Percentiles rank a stretch among this genome's conserved stretches.
phyloP scores from a whole-genome alignment of 1,140 invertebrate species.

The Bombus cullumanus region DNA sequence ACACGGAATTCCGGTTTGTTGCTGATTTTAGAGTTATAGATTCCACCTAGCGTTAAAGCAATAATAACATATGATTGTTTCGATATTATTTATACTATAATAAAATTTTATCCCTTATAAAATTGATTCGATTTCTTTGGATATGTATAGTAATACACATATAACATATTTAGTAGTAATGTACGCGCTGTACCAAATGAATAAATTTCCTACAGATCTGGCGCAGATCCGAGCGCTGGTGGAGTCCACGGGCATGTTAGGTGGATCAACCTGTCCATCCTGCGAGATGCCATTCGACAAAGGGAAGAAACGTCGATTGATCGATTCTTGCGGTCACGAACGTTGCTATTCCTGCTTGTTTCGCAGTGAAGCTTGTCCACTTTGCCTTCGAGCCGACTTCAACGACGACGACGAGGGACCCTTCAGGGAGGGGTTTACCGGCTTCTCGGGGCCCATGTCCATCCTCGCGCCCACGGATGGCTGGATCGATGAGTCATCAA shows the following conservation, averaged over 20 bases:
- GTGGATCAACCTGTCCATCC: slow-evolving; percentile 88
- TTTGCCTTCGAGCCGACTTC: slow-evolving; percentile 84
- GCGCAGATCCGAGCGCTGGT: slow-evolving; percentile 87
- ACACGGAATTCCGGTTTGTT: too few species aligned
- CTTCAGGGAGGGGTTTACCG: slow-evolving; percentile 54
- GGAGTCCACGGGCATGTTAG: slow-evolving; percentile 86
- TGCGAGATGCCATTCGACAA: slow-evolving; percentile 97
- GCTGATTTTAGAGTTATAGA: too few species aligned
- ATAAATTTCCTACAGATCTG: slow-evolving; percentile 85
- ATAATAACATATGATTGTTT: too few species aligned
- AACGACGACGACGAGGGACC: slow-evolving; percentile 64
- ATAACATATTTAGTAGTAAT: too few species aligned
- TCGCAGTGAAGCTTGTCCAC: slow-evolving; percentile 94
- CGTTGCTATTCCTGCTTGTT: slow-evolving; percentile 97
- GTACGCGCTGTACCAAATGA: background rate
- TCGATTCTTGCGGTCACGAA: slow-evolving; percentile 97
- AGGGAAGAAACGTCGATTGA: slow-evolving; percentile 95
- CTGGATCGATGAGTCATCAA: slow-evolving; percentile 78
- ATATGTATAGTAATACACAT: background rate
- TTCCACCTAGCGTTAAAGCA: too few species aligned
- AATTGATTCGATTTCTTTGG: too few species aligned
- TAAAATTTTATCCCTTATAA: too few species aligned
- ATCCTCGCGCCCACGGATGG: slow-evolving; percentile 68
- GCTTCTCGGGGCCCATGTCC: slow-evolving; percentile 64
- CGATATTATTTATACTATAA: too few species aligned